A percentile compares a stretch with the other conserved stretches of the same genome.
Evolutionary conservation across 1,140 invertebrate genomes (phyloP).

Genomic region (Globodera ellingtonae): DNA sequence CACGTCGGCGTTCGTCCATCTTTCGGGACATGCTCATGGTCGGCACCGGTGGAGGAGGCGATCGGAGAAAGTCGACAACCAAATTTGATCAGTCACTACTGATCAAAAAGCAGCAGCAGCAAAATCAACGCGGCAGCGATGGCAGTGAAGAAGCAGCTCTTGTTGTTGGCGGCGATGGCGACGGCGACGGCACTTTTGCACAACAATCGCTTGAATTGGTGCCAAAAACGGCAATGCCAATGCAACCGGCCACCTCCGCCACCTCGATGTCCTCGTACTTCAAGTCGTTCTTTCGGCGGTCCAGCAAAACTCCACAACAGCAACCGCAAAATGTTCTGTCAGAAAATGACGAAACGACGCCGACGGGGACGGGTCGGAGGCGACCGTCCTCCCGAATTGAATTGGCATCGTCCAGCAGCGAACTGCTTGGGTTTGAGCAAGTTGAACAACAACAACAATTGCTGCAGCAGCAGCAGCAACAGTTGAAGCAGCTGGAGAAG

Average conservation of each 20-base stretch:
- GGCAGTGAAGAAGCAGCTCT: too few relatives aligned
- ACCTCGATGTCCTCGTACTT: slow-evolving; percentile 14
- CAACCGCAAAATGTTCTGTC: slow-evolving; percentile 1
- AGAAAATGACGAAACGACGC: background rate
- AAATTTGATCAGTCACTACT: background rate
- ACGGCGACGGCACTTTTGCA: background rate
- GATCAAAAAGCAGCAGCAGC: background rate
- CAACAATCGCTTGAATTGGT: background rate
- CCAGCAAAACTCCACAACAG: slow-evolving; percentile 7
- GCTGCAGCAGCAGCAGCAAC: too few relatives aligned
- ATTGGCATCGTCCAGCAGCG: background rate
- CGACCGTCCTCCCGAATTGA: background rate
- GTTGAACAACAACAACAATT: background rate
- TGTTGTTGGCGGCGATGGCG: too few relatives aligned
- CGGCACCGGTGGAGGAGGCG: background rate
- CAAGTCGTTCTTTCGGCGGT: slow-evolving; percentile 18
- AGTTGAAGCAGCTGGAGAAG: background rate
- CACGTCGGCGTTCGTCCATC: background rate
- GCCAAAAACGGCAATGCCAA: background rate
- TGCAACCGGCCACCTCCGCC: slow-evolving; percentile 8
- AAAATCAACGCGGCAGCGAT: too few relatives aligned
- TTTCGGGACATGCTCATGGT: background rate
- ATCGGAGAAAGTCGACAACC: background rate
- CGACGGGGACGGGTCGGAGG: background rate
- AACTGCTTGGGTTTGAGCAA: background rate